A percentile compares a stretch with the other conserved stretches of the same genome.
Evolutionary conservation across 2,888 invertebrate species (phyloP).

Genomic region (Theristus sp.): DNA sequence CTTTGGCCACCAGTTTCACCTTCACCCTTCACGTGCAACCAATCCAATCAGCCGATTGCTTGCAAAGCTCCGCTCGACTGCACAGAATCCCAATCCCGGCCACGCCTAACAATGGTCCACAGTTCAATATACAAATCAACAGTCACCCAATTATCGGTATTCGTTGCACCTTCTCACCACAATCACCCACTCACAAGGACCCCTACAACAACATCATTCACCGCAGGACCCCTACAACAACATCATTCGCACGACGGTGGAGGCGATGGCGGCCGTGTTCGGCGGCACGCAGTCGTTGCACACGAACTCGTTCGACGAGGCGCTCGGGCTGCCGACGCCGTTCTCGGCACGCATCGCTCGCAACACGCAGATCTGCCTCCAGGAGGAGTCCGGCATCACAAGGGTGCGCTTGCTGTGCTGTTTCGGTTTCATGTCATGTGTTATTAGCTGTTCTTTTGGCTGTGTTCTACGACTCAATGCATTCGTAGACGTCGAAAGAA

Average conservation of each 20-base stretch:
- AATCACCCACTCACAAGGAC: too few relatives aligned
- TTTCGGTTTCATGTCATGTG: neutral
- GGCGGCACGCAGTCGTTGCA: slow-evolving; percentile 45
- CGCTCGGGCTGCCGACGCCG: slow-evolving; percentile 40
- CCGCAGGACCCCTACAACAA: slow-evolving; percentile 43
- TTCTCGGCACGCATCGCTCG: slow-evolving; percentile 42
- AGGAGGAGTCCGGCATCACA: slow-evolving; percentile 44
- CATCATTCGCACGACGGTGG: slow-evolving; percentile 40
- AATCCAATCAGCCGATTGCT: too few relatives aligned
- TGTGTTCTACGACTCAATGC: neutral
- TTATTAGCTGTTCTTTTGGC: neutral
- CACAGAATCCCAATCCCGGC: too few relatives aligned
- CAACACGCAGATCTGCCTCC: slow-evolving; percentile 44
- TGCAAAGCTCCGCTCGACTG: too few relatives aligned
- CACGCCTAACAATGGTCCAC: too few relatives aligned
- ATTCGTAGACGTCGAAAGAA: too few relatives aligned
- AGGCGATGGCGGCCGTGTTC: slow-evolving; percentile 44
- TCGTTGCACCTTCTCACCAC: too few relatives aligned
- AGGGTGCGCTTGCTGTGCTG: slow-evolving; percentile 30
- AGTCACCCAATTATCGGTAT: too few relatives aligned
- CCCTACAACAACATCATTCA: too few relatives aligned
- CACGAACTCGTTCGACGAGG: slow-evolving; percentile 45
- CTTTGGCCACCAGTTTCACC: neutral
- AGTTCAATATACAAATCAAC: too few relatives aligned
- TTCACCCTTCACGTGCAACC: too few relatives aligned